Evolutionary conservation across 1,140 invertebrate genomes (phyloP).

Genomic region (Leucophenga varia): DNA sequence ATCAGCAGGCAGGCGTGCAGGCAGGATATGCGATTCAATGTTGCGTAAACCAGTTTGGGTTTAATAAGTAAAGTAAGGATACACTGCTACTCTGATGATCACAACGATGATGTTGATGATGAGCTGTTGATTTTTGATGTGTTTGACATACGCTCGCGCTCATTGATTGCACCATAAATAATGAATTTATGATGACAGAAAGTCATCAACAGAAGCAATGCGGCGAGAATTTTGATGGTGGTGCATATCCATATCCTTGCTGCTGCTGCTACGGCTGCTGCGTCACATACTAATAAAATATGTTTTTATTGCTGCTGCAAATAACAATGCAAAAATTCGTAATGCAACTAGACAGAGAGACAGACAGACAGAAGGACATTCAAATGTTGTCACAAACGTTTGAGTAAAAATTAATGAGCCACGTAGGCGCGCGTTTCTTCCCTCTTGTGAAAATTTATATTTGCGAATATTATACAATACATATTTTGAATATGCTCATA

Average conservation of each 20-base stretch:
- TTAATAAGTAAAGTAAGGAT: neutral
- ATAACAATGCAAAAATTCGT: too few relatives aligned
- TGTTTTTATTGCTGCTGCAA: conserved; percentile 54
- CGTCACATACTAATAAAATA: conserved; percentile 50
- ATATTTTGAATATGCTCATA: conserved; percentile 4
- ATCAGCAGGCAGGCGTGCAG: too few relatives aligned
- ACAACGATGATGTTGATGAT: conserved; percentile 21
- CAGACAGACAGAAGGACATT: conserved; percentile 7
- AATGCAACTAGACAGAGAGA: conserved; percentile 1
- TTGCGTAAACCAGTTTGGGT: neutral
- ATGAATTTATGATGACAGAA: conserved; percentile 55
- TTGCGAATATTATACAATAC: conserved; percentile 22
- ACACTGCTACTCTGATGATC: neutral
- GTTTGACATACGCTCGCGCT: conserved; percentile 55
- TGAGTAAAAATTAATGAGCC: conserved; percentile 55
- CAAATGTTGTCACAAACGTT: too few relatives aligned
- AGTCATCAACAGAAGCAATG: conserved; percentile 25
- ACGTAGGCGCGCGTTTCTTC: conserved; percentile 45
- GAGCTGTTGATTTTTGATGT: conserved; percentile 54
- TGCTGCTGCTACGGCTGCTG: conserved; percentile 14
- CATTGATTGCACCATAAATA: conserved; percentile 56
- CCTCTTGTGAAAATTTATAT: conserved; percentile 8
- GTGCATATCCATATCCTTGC: conserved; percentile 28
- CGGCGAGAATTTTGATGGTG: conserved; percentile 15
- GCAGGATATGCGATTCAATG: neutral